Evolutionary conservation across 2,797 vertebrate genomes (phyloP), one percentile per base, ranked within the genome.

Genomic region (Rhinoraja longicauda): DNA sequence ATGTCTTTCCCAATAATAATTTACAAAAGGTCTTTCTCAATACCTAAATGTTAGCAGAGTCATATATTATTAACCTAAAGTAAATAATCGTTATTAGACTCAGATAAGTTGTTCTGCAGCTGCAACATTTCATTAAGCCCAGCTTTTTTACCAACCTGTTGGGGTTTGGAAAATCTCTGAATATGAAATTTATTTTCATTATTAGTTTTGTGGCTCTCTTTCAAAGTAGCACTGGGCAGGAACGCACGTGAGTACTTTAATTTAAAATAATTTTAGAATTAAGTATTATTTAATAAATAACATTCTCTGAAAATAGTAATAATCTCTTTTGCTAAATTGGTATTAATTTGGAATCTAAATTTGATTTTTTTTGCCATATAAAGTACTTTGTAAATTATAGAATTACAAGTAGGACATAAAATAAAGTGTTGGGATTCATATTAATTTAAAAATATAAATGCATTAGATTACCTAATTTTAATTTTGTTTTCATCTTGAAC

Each of bases 211-310:
- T 96, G 77, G 78, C 94, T 0, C 93, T 96, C 79, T 93, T 95
- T 72, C 94, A 93, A 90, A 93, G 24, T 91, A 84, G 93, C n/a
- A 94, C 94, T 77, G 78, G 95, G 93, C 97, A 97, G 81, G 96
- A 97, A 21, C 95, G 96, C 95, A 96, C 64, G 97, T 97, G 95
- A 97, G 97, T 96, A 95, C 26, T 81, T 93, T 79, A 32, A 36
- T 92, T 92, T 57, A 26, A 70, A 70, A 12, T 72, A 3, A 24
- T 13, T 72, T 26, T 15, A 26, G 10, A 92, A 92, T 39, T 13
- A 21, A 70, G 39, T 90, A 59, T 67, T 45, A 72, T 75, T 73
- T 29, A 4, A 13, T 75, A 39, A 92, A 57, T 72, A 91, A 91
- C n/a, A 13, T 29, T 70, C 9, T n/a, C 62, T 2, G n/a, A 70